These are phyloP conservation scores for Aphidius ervi DNA, from an alignment of 1,140 invertebrate genomes.

Conservation along the genomic window DNA sequence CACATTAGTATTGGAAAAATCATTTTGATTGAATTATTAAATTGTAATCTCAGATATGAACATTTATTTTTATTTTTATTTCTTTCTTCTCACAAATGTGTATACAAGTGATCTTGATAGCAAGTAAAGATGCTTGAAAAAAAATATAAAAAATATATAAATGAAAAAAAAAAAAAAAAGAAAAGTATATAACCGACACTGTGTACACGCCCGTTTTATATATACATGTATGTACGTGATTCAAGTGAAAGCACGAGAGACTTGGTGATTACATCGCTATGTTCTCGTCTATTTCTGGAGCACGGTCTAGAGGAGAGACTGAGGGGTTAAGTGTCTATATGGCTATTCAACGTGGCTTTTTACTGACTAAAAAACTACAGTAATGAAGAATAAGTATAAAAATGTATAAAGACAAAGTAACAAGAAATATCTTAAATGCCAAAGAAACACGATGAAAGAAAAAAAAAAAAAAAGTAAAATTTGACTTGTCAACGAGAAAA, in stretches of 20 bases:
- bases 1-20: too few relatives aligned
- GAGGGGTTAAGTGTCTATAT: slow-evolving; percentile 20
- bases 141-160: too few relatives aligned
- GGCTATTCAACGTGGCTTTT: slow-evolving; percentile 14
- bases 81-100: too few relatives aligned
- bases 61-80: too few relatives aligned
- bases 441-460: slow-evolving; percentile 3
- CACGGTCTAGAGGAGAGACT: slow-evolving; percentile 12
- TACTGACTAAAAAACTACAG: not conserved
- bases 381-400: not conserved
- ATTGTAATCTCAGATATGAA: too few relatives aligned
- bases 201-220: slow-evolving; percentile 5
- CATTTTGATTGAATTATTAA: too few relatives aligned
- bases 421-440: not conserved
- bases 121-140: too few relatives aligned
- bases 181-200: not conserved
- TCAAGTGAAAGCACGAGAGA: slow-evolving; percentile 19
- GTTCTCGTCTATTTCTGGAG: slow-evolving; percentile 24
- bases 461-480: not conserved
- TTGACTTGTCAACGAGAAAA: slow-evolving; percentile 1
- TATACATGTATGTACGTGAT: slow-evolving; percentile 12
- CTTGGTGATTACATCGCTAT: slow-evolving; percentile 22
- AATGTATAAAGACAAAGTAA: not conserved
- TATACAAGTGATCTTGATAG: too few relatives aligned
- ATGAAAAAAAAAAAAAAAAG: not conserved